These are phyloP conservation scores for Sturnira hondurensis DNA, from an alignment of 2,113 vertebrate species.

Conservation along the genomic window DNA sequence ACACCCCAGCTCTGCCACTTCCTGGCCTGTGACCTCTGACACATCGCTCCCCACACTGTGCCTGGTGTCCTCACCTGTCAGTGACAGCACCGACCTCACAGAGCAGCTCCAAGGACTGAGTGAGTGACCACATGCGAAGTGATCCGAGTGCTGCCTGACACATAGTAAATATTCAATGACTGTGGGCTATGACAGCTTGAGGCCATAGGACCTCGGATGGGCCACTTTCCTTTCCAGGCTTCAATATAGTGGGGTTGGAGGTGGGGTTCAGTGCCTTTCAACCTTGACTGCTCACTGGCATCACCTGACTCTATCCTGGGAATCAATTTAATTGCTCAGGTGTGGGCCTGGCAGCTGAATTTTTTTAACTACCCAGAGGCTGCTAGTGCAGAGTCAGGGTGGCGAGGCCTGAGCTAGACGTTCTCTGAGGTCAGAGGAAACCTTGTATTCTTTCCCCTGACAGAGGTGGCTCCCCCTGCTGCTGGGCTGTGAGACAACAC, in stretches of 20 bases:
- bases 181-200: not conserved
- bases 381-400: too few relatives aligned
- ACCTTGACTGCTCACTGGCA: not conserved
- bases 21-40: not conserved
- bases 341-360: not conserved
- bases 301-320: not conserved
- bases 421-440: not conserved
- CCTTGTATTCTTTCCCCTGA: too few relatives aligned
- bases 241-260: not conserved
- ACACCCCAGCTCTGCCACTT: not conserved
- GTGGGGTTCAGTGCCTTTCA: not conserved
- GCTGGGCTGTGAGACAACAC: too few relatives aligned
- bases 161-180: accelerated
- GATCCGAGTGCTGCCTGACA: not conserved
- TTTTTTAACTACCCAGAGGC: too few relatives aligned
- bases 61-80: not conserved
- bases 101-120: not conserved
- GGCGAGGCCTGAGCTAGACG: not conserved
- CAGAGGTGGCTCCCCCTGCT: too few relatives aligned
- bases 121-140: accelerated
- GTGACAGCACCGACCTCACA: not conserved
- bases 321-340: not conserved
- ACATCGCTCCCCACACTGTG: not conserved
- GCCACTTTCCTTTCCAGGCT: not conserved
- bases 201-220: not conserved